Evolutionary conservation across 1,140 invertebrate species (phyloP), one percentile per base, ranked within the genome.

Genomic region (Danaus plexippus): DNA sequence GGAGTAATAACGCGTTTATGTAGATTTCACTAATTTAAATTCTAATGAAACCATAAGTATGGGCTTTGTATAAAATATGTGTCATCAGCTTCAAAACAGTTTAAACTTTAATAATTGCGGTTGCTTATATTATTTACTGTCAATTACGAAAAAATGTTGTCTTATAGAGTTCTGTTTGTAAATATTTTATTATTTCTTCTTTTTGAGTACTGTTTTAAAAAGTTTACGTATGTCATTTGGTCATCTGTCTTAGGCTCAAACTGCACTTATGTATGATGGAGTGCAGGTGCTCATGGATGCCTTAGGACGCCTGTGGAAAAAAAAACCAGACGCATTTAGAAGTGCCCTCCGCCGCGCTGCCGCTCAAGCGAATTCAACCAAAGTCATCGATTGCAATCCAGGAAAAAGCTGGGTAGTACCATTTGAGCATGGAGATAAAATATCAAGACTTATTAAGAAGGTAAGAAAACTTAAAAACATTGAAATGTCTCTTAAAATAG

Each of bases 241-340:
- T 15, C 3, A 15, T 15, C 3, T 15, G 3, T 15, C 15, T 15
- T 15, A 93, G 94, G 94, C 95, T 1, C 93, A 96, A 88, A 95
- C 95, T 0, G 97, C 96, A 0, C 86, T 98, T 48, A 96, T 97
- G 93, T 97, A 97, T 80, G 97, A 98, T 77, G 95, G 96, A 7
- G 95, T 98, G 3, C 93, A 95, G 79, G 94, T 98, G 0, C 88
- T 97, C 22, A 93, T 96, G 45, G 95, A 97, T 82, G 95, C 95
- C n/a, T 93, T 97, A 68, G 94, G 94, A 75, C 93, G 95, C 73
- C 90, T 96, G 41, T 85, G 95, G 62, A 88, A 92, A 54, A 96
- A 96, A 84, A 96, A 96, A 79, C 92, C 92, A 11, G 94, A 96
- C 75, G 89, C 92, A 46, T 94, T 94, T 71, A 89, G 93, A 48